Base-by-base conservation (phyloP, 2,797 vertebrate genomes). In the Arctocebus calabarensis region DNA sequence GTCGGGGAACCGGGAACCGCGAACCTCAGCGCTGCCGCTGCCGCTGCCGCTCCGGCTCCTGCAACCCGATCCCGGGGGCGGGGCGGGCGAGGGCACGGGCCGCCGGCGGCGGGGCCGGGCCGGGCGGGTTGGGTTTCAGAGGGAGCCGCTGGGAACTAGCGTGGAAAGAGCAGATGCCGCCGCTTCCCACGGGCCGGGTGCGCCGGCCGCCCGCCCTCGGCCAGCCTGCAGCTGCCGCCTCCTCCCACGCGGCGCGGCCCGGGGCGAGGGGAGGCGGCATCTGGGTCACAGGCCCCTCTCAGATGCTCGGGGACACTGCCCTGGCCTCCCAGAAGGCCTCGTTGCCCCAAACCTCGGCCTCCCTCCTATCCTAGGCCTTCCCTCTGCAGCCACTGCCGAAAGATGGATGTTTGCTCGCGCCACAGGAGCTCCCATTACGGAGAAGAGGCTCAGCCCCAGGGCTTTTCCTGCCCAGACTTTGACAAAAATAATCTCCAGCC, bases 91-190 rank as follows among this genome's bases (percentile, higher is more conserved):
- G 96, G 95, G 94, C 94, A 93, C 74, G 61, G 96, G 96, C 95
- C 57, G 77, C 89, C 90, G 84, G 93, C 78, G 88, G 95, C 77
- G 62, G 43, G 82, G 78, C 57, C 25, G 25, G 88, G 94, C 94
- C 62, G 29, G 78, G 85, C 92, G 97, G 97, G 74, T 97, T 97
- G 95, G 91, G 97, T 97, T 97, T 97, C 97, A 97, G 92, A 97
- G 94, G 52, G 95, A 94, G 97, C 97, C 97, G 95, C 97, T 93
- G 97, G 96, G 97, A 97, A 96, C 78, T 79, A 97, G 97, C 97
- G 97, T 97, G 97, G 97, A 97, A 97, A 97, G 96, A 88, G 96
- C 96, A 96, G 97, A 97, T 94, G 97, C 97, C 66, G 94, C 96
- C 71, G 96, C 97, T 97, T 97, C 97, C 97, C 97, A 97, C 97